Conservation (phyloP, 2,113 vertebrate genomes). For the Podiceps cristatus region DNA sequence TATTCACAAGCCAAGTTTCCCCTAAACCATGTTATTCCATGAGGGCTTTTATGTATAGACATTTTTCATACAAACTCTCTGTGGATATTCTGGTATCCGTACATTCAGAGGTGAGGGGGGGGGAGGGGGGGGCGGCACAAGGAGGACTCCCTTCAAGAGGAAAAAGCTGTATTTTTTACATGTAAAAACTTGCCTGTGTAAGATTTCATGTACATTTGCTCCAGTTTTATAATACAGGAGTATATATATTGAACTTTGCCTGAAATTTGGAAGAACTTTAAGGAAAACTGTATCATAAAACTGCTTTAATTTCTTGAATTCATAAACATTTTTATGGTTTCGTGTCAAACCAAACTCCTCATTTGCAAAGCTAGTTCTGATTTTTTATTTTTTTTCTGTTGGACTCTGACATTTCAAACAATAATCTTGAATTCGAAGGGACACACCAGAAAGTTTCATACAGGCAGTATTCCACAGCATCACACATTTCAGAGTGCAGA, state of each 20-base stretch:
- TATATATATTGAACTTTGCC: neutral
- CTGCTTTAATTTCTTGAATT: neutral
- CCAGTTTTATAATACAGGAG: neutral
- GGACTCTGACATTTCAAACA: neutral
- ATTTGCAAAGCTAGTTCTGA: neutral
- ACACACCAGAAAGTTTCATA: neutral
- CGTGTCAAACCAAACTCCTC: neutral
- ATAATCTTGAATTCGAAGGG: neutral
- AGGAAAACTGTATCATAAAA: neutral
- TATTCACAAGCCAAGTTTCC: neutral
- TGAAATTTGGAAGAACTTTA: neutral
- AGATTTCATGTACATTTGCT: neutral
- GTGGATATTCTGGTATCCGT: neutral
- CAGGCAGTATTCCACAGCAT: neutral
- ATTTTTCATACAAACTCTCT: neutral
- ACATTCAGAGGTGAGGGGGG: neutral
- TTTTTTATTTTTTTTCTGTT: neutral
- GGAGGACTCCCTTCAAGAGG: neutral
- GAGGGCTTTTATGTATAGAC: neutral
- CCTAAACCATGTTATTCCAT: neutral
- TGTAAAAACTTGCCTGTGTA: neutral
- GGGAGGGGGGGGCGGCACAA: neutral
- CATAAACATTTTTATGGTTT: neutral
- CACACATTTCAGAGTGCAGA: neutral
- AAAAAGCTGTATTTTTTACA: neutral